Evolutionary conservation across 2,113 vertebrate genomes (phyloP).

Genomic region (Rissa tridactyla): DNA sequence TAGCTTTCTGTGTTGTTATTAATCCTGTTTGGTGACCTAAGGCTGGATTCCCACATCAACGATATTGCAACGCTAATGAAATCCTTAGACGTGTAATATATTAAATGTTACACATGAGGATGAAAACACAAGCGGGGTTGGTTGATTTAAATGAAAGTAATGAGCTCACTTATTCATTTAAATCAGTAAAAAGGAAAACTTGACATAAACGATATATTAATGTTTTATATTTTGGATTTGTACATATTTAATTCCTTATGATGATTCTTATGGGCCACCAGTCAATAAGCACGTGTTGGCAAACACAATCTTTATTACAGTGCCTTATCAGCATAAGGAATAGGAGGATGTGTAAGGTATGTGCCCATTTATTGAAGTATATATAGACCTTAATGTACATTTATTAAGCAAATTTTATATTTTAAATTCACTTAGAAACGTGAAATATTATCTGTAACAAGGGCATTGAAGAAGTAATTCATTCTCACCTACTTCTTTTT

Average conservation of each 20-base stretch:
- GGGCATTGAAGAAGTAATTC: background rate
- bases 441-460: background rate
- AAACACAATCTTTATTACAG: background rate
- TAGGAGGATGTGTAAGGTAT: background rate
- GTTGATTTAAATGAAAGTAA: background rate
- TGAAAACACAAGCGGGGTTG: background rate
- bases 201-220: background rate
- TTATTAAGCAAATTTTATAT: background rate
- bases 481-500: background rate
- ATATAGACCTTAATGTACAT: background rate
- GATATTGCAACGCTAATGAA: slow-evolving; percentile 2
- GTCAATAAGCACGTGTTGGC: background rate
- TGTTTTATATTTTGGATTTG: background rate
- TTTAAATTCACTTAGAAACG: background rate
- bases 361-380: background rate
- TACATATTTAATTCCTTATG: background rate
- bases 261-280: background rate
- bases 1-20: background rate
- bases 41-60: background rate
- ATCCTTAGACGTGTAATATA: background rate
- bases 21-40: slow-evolving; percentile 16
- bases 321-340: background rate
- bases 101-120: background rate
- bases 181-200: background rate
- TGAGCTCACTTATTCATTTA: background rate